Base-by-base conservation (phyloP, 2,797 vertebrate species). In the Dendrocincla fuliginosa region DNA sequence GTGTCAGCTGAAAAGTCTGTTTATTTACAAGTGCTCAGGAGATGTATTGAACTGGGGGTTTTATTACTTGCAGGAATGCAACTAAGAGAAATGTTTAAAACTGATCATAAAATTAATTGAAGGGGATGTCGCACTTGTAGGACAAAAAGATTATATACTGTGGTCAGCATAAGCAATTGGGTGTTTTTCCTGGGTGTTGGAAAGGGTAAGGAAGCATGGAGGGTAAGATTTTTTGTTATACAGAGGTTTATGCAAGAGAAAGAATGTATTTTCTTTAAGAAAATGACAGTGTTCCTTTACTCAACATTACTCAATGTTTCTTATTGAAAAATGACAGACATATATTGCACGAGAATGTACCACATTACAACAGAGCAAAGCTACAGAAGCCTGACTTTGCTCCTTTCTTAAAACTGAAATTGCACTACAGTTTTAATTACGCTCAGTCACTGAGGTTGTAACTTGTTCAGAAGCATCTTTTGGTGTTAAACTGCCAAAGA, bases 401-500 rank as follows among this genome's bases (percentile, higher is more conserved):
- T 82, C 10, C 35, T 57, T 88, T 69, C 94, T 87, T 57, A 56
- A 28, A 75, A 24, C 33, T 46, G 16, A 76, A 96, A 77, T 93
- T 95, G 95, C 96, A 96, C 93, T 97, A 75, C 91, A 80, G 70
- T 50, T 89, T 90, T 77, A 94, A 53, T 50, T 71, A 63, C 30
- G 50, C 81, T 94, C 83, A 10, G 2, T 91, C 65, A 80, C 69
- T 17, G 28, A 27, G 10, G 59, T 32, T 82, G 41, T 37, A 71
- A 71, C 15, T 84, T 90, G 53, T 75, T 91, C 91, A 76, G 74
- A 93, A 94, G 44, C 84, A 93, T 81, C 32, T 59, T 74, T 91
- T 67, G 55, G 86, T 89, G 75, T 73, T 42, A 84, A 30, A 89
- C 49, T 96, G 94, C 97, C 97, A 97, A 97, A 97, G 96, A 97